These are phyloP conservation scores for Balaeniceps rex DNA, from an alignment of 2,113 vertebrate genomes.

Conservation along the genomic window DNA sequence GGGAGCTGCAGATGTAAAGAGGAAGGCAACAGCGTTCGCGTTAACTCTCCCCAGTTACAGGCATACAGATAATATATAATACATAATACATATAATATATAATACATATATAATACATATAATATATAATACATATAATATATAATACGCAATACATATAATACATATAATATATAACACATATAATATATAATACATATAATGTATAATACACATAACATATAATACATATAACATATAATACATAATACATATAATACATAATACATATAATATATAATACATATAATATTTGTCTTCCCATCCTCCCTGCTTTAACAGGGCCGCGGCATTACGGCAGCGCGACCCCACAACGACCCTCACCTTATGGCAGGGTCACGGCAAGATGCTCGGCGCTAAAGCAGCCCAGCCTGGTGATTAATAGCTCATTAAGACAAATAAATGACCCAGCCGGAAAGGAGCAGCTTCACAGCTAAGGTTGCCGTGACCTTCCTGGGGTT, in stretches of 20 bases:
- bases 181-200: too few relatives aligned
- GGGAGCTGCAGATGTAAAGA: not conserved
- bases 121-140: too few relatives aligned
- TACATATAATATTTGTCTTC: too few relatives aligned
- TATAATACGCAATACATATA: too few relatives aligned
- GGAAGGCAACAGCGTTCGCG: not conserved
- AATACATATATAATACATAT: too few relatives aligned
- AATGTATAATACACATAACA: too few relatives aligned
- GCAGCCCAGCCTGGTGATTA: not conserved
- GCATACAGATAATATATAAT: too few relatives aligned
- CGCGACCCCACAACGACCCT: not conserved
- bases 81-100: too few relatives aligned
- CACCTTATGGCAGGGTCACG: not conserved
- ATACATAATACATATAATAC: too few relatives aligned
- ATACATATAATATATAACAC: too few relatives aligned
- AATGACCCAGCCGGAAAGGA: not conserved
- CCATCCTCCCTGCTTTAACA: not conserved
- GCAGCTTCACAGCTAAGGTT: not conserved
- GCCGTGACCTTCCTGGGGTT: not conserved
- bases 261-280: too few relatives aligned
- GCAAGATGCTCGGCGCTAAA: not conserved
- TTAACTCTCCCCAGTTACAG: not conserved
- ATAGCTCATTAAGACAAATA: not conserved
- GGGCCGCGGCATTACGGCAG: accelerated
- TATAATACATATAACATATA: too few relatives aligned